A percentile compares a stretch with the other conserved stretches of the same genome.
Evolutionary conservation across 2,797 vertebrate species (phyloP).

Genomic region (Rhinophrynus dorsalis): DNA sequence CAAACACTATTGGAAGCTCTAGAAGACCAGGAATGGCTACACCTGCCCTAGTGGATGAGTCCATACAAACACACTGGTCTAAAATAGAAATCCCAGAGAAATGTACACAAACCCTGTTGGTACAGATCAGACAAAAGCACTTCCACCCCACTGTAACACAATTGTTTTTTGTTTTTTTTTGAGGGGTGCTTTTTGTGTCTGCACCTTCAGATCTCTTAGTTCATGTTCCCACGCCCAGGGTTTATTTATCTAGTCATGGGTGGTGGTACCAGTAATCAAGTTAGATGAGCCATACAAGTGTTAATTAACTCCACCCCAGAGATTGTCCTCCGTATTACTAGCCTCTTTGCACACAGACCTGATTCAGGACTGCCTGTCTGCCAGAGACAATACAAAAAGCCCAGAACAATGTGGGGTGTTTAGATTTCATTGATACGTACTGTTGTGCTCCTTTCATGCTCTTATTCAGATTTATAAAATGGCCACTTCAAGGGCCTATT

Average conservation of each 20-base stretch:
- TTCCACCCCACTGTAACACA: neutral
- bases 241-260: conserved; percentile 27
- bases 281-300: conserved; percentile 10
- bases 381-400: neutral
- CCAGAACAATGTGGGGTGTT: neutral
- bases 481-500: too few relatives aligned
- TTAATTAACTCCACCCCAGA: conserved; percentile 4
- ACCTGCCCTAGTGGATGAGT: too few relatives aligned
- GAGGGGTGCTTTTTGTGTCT: neutral
- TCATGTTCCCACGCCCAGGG: neutral
- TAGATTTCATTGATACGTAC: neutral
- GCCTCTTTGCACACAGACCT: neutral
- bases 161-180: too few relatives aligned
- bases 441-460: neutral
- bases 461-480: too few relatives aligned
- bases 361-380: neutral
- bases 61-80: neutral
- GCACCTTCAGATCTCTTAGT: neutral
- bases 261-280: neutral
- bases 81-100: neutral
- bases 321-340: neutral
- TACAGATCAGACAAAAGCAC: neutral
- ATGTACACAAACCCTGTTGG: neutral
- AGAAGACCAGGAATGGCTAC: too few relatives aligned
- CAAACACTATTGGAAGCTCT: too few relatives aligned